These are phyloP conservation scores for Synanceia verrucosa DNA, from an alignment of 2,797 vertebrate genomes.

Conservation along the genomic window DNA sequence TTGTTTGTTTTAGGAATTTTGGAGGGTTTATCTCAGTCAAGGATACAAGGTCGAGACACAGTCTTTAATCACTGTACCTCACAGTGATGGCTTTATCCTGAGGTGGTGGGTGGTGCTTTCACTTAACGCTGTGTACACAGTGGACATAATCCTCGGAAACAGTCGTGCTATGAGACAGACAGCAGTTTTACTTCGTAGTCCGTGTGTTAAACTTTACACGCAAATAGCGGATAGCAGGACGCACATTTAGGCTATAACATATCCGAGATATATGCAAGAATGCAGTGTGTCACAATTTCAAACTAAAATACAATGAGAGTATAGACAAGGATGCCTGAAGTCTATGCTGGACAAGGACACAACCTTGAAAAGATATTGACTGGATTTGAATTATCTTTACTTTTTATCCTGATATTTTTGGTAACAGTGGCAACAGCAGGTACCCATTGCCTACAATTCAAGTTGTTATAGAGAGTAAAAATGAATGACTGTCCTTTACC, in stretches of 20 bases:
- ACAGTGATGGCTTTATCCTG: conserved; percentile 70
- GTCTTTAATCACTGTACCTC: conserved; percentile 65
- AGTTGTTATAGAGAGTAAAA: not conserved
- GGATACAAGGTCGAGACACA: conserved; percentile 74
- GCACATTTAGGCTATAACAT: not conserved
- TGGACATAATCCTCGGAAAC: conserved; percentile 38
- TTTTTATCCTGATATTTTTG: not conserved
- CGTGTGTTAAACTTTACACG: not conserved
- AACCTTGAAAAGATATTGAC: no score
- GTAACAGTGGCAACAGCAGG: not conserved
- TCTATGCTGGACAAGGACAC: not conserved
- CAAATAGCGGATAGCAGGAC: not conserved
- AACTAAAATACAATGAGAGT: not conserved
- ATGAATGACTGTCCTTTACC: not conserved
- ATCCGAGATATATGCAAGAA: not conserved
- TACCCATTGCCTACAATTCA: not conserved
- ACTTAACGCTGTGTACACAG: conserved; percentile 38
- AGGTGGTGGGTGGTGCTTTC: conserved; percentile 53
- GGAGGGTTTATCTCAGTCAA: conserved; percentile 75
- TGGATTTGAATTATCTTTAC: not conserved
- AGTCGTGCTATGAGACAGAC: conserved; percentile 19
- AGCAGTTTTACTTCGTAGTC: not conserved
- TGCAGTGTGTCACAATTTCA: not conserved
- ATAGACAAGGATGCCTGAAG: not conserved
- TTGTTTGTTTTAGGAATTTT: conserved; percentile 81